Evolutionary conservation across 2,888 invertebrate species (phyloP).

Genomic region (Tetragnatha montana): DNA sequence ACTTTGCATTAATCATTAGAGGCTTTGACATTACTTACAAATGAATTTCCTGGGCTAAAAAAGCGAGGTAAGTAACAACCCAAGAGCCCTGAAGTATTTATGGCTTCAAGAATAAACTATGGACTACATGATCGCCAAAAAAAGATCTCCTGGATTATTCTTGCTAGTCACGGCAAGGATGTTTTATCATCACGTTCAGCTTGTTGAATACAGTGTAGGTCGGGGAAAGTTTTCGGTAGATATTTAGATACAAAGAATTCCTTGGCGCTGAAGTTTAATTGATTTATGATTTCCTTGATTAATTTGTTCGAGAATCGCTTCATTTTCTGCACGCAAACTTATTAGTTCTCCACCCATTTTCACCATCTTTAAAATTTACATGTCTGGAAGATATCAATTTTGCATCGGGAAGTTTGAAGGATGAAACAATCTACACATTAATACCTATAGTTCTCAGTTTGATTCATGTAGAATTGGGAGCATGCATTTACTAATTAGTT

Average conservation of each 20-base stretch:
- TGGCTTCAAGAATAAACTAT: background rate
- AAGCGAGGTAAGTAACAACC: background rate
- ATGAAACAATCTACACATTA: no score
- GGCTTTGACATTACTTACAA: constrained; percentile 27
- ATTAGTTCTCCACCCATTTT: constrained; percentile 18
- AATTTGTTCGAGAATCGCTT: constrained; percentile 11
- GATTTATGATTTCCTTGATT: constrained; percentile 41
- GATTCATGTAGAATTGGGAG: no score
- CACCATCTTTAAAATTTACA: constrained; percentile 11
- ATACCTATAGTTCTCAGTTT: no score
- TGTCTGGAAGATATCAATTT: no score
- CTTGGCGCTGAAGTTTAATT: constrained; percentile 27
- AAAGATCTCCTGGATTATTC: constrained; percentile 4
- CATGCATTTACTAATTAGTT: no score
- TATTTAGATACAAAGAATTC: constrained; percentile 29
- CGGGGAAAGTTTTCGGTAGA: constrained; percentile 7
- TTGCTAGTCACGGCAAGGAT: constrained; percentile 20
- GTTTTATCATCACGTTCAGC: constrained; percentile 16
- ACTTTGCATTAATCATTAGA: constrained; percentile 40
- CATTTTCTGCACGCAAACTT: constrained; percentile 7
- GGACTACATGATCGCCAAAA: background rate
- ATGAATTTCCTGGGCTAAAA: constrained; percentile 37
- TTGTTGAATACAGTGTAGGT: constrained; percentile 34
- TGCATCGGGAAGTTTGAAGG: no score
- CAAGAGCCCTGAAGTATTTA: constrained; percentile 14